These are phyloP conservation scores for Epinotia demarniana DNA, from an alignment of 2,888 invertebrate species.

Conservation along the genomic window DNA sequence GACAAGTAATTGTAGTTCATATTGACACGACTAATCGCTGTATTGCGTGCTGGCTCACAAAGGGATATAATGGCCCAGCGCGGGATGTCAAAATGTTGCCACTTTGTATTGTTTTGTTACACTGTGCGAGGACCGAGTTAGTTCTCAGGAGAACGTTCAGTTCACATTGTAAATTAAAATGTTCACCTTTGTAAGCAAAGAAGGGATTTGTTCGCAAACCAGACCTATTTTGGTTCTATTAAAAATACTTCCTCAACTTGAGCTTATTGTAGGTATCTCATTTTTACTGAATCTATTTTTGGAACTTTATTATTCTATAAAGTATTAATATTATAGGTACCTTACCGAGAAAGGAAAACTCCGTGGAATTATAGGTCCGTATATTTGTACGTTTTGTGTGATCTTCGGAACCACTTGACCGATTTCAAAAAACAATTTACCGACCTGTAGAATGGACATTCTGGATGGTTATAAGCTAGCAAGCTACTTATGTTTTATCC, in stretches of 20 bases:
- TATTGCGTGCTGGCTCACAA: constrained; percentile 69
- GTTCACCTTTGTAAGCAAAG: neutral
- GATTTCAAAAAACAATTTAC: too few species aligned
- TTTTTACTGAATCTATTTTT: too few species aligned
- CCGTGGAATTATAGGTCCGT: too few species aligned
- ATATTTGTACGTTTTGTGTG: too few species aligned
- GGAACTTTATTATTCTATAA: too few species aligned
- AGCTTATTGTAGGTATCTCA: too few species aligned
- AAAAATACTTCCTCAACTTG: neutral
- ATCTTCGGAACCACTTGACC: too few species aligned
- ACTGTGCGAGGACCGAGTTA: neutral
- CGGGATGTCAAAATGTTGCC: constrained; percentile 57
- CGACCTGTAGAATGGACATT: too few species aligned
- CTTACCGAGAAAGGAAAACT: too few species aligned
- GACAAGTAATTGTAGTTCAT: constrained; percentile 55
- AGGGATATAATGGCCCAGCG: constrained; percentile 60
- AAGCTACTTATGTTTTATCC: too few species aligned
- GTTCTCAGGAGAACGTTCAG: constrained; percentile 14
- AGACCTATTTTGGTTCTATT: neutral
- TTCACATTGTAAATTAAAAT: neutral
- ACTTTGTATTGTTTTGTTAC: constrained; percentile 38
- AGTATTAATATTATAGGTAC: too few species aligned
- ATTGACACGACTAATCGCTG: constrained; percentile 71
- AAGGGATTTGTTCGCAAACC: constrained; percentile 2
- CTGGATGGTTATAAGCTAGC: too few species aligned